These are phyloP conservation scores for Myotis pilosus DNA, from an alignment of 2,797 vertebrate genomes.

Conservation along the genomic window DNA sequence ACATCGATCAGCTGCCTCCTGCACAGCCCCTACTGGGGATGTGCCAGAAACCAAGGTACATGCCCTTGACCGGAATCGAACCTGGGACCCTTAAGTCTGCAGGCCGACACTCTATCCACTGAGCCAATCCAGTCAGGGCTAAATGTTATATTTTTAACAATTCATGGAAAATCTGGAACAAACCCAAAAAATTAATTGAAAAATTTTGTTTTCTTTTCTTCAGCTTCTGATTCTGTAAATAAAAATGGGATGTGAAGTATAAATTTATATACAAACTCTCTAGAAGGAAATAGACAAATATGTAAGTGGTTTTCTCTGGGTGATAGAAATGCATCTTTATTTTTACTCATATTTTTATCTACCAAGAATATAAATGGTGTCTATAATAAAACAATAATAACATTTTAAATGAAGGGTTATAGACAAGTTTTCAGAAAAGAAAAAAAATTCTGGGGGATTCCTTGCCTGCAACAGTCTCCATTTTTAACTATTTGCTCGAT, in stretches of 20 bases:
- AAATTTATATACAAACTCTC: background rate
- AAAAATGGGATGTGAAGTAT: background rate
- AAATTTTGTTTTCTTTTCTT: constrained; percentile 26
- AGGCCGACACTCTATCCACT: too few species aligned
- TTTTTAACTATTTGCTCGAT: background rate
- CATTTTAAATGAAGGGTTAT: background rate
- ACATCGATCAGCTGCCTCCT: too few species aligned
- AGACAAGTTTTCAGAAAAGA: background rate
- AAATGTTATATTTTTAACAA: constrained; percentile 38
- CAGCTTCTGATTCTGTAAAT: background rate
- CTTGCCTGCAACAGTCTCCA: background rate
- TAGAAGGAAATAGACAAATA: constrained; percentile 32
- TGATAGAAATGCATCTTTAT: background rate
- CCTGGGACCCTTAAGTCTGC: too few species aligned
- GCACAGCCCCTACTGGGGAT: too few species aligned
- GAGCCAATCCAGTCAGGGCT: too few species aligned
- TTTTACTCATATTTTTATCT: background rate
- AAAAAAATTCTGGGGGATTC: background rate
- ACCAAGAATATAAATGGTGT: background rate
- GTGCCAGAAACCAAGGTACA: too few species aligned
- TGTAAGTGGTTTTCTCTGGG: background rate
- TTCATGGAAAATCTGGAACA: background rate
- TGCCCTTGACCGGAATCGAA: too few species aligned
- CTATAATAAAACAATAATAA: background rate
- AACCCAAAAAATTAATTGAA: background rate